phyloP scores from a whole-genome alignment of 2,797 vertebrate species.

The Glossophaga mutica region DNA sequence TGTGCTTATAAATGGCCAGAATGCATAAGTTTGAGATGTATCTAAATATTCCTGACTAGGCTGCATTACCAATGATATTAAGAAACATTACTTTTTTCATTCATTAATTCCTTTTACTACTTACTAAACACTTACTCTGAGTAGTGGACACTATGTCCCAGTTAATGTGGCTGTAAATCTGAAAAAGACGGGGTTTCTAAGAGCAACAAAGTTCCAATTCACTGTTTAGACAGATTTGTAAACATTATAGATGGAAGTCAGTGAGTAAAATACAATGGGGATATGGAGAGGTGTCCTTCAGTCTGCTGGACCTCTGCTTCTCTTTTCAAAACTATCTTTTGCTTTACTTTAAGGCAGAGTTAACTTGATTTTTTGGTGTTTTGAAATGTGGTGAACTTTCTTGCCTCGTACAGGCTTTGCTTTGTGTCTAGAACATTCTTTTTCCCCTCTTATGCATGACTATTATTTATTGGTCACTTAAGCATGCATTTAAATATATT shows the following conservation, averaged over 20 bases:
- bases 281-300: background rate
- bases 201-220: background rate
- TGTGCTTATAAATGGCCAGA: background rate
- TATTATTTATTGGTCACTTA: background rate
- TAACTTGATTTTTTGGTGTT: background rate
- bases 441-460: background rate
- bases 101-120: background rate
- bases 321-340: background rate
- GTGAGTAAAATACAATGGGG: background rate
- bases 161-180: background rate
- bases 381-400: background rate
- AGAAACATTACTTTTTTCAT: background rate
- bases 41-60: background rate
- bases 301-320: fast-evolving
- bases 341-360: background rate
- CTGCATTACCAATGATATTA: background rate
- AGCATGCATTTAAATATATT: background rate
- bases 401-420: background rate
- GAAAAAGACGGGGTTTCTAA: background rate
- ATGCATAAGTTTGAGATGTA: background rate
- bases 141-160: background rate
- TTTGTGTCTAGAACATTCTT: background rate
- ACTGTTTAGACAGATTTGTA: background rate
- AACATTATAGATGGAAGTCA: background rate
- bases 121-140: background rate